phyloP scores from a whole-genome alignment of 2,113 vertebrate genomes.

The Jacana jacana region DNA sequence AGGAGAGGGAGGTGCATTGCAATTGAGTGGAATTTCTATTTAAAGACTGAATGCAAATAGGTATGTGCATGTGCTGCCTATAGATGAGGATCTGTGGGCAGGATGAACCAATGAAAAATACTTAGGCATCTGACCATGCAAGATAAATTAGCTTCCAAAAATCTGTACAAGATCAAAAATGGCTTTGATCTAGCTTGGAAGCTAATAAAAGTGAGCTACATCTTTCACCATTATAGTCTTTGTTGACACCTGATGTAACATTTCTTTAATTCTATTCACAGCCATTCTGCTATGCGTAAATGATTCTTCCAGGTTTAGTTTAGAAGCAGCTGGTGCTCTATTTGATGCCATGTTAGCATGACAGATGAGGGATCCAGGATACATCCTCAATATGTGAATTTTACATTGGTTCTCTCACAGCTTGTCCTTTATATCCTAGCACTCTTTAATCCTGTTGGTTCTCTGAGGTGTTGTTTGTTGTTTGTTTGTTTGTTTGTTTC shows the following conservation, averaged over 20 bases:
- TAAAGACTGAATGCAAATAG: neutral
- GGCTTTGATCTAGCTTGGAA: neutral
- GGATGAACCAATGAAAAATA: neutral
- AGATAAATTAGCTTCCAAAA: neutral
- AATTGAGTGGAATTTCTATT: neutral
- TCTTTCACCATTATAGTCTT: neutral
- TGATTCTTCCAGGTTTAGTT: neutral
- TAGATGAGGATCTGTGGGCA: neutral
- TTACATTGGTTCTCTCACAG: neutral
- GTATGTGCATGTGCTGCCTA: neutral
- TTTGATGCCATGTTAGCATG: neutral
- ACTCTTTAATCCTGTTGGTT: neutral
- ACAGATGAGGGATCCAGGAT: neutral
- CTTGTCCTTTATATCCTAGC: neutral
- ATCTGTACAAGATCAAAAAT: neutral
- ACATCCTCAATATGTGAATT: neutral
- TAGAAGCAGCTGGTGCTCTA: neutral
- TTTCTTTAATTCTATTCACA: neutral
- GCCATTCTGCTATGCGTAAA: neutral
- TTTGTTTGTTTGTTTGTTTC: too few species aligned
- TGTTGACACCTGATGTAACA: neutral
- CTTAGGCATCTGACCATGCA: neutral
- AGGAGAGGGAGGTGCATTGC: neutral
- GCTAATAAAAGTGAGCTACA: constrained; percentile 2
- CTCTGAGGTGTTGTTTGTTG: too few species aligned